Evolutionary conservation across 2,113 vertebrate genomes (phyloP).

Genomic region (Sphaerodactylus townsendi): DNA sequence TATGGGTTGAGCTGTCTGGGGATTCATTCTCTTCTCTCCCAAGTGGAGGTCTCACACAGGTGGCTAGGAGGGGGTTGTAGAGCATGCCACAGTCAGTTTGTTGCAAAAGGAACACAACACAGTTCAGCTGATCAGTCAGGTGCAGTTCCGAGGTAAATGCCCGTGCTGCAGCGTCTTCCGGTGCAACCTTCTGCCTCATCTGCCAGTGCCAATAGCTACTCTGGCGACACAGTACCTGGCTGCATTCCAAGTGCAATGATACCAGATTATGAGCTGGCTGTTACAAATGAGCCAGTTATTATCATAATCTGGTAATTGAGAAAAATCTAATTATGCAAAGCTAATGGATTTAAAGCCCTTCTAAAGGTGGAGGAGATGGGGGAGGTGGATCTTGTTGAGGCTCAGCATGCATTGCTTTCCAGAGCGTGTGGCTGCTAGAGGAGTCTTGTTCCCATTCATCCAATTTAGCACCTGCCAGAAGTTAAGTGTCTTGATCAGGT

Average conservation of each 20-base stretch:
- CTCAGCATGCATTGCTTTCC: rapidly evolving
- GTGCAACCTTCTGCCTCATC: neutral
- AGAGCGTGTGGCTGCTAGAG: neutral
- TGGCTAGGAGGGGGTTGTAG: neutral
- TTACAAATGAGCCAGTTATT: conserved; percentile 84
- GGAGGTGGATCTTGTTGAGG: neutral
- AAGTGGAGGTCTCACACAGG: neutral
- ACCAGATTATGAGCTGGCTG: conserved; percentile 70
- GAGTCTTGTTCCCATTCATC: rapidly evolving
- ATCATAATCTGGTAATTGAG: conserved; percentile 88
- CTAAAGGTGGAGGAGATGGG: conserved; percentile 57
- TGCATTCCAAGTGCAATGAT: conserved; percentile 16
- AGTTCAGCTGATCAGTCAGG: neutral
- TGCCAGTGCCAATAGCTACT: rapidly evolving
- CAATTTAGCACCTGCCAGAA: neutral
- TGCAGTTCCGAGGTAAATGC: neutral
- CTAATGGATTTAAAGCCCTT: conserved; percentile 78
- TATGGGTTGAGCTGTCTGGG: neutral
- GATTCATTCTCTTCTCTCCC: neutral
- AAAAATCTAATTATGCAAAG: conserved; percentile 85
- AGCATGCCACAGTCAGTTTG: neutral
- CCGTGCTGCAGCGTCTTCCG: neutral
- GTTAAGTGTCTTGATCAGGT: neutral
- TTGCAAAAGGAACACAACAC: neutral
- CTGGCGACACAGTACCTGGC: conserved; percentile 45